Evolutionary conservation across 35 echinoderm and acorn worm genomes (phyloP), one percentile per base, ranked within the genome.

Genomic region (Heliocidaris erythrogramma): DNA sequence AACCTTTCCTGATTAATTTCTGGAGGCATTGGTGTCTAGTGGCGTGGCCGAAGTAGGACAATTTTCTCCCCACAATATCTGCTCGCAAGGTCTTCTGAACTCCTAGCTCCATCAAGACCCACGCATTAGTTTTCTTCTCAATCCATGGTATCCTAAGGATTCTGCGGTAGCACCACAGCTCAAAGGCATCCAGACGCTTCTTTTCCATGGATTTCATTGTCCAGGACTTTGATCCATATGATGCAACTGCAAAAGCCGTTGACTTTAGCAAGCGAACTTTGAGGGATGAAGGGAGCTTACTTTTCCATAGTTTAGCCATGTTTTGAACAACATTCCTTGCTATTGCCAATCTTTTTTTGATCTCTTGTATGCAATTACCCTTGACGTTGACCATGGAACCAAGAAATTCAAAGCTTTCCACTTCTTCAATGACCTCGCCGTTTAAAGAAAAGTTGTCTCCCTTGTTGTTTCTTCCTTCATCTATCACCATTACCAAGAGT

Each of bases 221-320:
- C 92, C 92, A 93, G 49, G 49, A 93, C 49, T 93, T 47, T 30
- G 32, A 48, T 11, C 32, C 92, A 59, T 93, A 93, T 93, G 49
- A 93, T 93, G 92, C 92, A 11, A 93, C 92, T 13, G 92, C 92
- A 93, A 52, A 93, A 47, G 92, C 92, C 49, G 92, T 48, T 10
- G 92, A 93, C 30, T 52, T 59, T 93, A 93, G 49, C 17, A 93
- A 47, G 10, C 92, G 32, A 10, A 93, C 32, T 16, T 93, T 49
- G 92, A 93, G 92, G 47, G 92, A 48, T 42, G 92, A 27, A 49
- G 88, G 49, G 47, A 93, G 32, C 49, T 59, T 93, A 47, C 92
- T 49, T 59, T 93, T 35, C 92, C 92, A 93, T 12, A 49, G 32
- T 52, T 93, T 93, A 9, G 32, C 13, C 31, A 35, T 48, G 49